Percentiles rank a stretch among this genome's conserved stretches.
These are phyloP conservation scores for Zosterops pallidus DNA, from an alignment of 2,113 vertebrate genomes.

Conservation along the genomic window DNA sequence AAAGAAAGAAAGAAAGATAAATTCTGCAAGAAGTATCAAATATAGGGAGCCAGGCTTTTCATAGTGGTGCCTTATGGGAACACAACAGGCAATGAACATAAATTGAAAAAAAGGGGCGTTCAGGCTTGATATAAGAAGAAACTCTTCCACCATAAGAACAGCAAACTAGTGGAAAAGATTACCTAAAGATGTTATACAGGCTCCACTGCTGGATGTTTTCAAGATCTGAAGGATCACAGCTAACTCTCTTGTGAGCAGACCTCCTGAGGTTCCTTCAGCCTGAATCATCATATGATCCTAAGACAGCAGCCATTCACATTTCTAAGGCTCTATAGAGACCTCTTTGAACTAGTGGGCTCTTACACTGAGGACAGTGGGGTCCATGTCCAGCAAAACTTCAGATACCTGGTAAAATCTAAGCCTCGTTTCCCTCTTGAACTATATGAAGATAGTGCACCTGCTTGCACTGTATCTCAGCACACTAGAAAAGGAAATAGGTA, in stretches of 20 bases:
- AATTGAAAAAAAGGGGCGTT: neutral
- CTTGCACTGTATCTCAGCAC: neutral
- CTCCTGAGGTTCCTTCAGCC: neutral
- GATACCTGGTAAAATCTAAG: neutral
- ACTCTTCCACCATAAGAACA: neutral
- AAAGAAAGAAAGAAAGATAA: neutral
- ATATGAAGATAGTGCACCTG: neutral
- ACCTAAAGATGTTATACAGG: neutral
- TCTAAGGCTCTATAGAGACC: neutral
- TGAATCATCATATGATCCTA: neutral
- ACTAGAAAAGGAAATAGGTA: neutral
- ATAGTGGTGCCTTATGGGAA: neutral
- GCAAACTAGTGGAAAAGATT: neutral
- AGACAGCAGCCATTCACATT: neutral
- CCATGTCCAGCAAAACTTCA: neutral
- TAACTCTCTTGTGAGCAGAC: neutral
- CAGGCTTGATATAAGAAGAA: neutral
- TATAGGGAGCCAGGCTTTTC: neutral
- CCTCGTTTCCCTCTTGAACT: neutral
- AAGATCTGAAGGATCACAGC: neutral
- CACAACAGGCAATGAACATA: neutral
- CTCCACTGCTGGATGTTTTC: neutral
- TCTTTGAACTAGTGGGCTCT: neutral
- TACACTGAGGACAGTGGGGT: neutral
- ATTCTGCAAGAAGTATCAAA: neutral